phyloP scores from a whole-genome alignment of 2,113 vertebrate genomes.

The Calypte anna region DNA sequence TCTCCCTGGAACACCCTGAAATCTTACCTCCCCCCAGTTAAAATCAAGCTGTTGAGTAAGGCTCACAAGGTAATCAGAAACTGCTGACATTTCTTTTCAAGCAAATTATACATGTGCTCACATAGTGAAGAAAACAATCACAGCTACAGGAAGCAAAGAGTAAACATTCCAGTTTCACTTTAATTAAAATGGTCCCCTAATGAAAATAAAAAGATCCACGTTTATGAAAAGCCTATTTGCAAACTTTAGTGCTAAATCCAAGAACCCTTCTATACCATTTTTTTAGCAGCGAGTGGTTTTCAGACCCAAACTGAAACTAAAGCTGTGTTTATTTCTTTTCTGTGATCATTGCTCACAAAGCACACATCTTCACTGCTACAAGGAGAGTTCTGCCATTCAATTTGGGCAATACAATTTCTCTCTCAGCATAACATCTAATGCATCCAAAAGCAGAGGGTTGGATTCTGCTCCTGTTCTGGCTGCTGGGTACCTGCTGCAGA shows the following conservation, averaged over 20 bases:
- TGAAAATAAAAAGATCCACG: slow-evolving; percentile 42
- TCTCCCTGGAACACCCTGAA: slow-evolving; percentile 44
- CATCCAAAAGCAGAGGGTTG: not conserved
- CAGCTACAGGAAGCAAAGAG: slow-evolving; percentile 44
- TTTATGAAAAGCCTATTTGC: slow-evolving; percentile 55
- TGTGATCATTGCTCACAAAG: not conserved
- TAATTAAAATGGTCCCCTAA: slow-evolving; percentile 62
- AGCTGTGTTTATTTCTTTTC: slow-evolving; percentile 33
- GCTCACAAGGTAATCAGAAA: slow-evolving; percentile 54
- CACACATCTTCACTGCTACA: not conserved
- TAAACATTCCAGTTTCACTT: slow-evolving; percentile 63
- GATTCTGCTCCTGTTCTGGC: not conserved
- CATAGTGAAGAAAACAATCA: slow-evolving; percentile 58
- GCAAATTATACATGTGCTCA: slow-evolving; percentile 51
- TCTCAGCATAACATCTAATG: not conserved
- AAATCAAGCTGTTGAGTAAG: slow-evolving; percentile 66
- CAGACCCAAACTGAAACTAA: not conserved
- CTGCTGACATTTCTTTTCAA: slow-evolving; percentile 64
- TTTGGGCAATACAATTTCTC: not conserved
- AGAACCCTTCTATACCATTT: not conserved
- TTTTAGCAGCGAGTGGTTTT: not conserved
- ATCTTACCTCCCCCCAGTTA: slow-evolving; percentile 54
- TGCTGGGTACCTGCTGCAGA: not conserved
- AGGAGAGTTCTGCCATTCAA: not conserved
- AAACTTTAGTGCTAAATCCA: slow-evolving; percentile 22